Evolutionary conservation across 2,797 vertebrate species (phyloP), one percentile per base, ranked within the genome.

Genomic region (Epinephelus malabaricus): DNA sequence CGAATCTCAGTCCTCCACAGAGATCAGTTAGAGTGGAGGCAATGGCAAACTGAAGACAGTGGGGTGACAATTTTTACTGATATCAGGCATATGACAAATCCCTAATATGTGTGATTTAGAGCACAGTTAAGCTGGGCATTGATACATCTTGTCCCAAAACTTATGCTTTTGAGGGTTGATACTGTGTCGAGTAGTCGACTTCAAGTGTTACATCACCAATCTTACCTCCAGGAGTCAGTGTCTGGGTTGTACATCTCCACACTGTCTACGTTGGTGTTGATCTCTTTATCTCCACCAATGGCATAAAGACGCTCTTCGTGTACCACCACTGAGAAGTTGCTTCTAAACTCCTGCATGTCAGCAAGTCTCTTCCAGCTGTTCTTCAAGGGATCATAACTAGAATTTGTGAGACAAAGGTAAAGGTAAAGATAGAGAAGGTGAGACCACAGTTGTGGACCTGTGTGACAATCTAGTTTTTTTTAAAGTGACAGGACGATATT

Each of bases 281-380:
- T 89, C 69, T 95, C 89, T 51, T 82, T 91, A 81, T 96, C 96
- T 80, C 96, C 96, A 69, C 95, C 96, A 6, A 96, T 89, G 49
- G 95, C 95, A 14, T 92, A 95, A 47, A 96, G 90, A 0, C 17
- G 53, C 0, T 78, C 66, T n/a, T 81, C 73, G 2, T 81, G 79
- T 9, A 87, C 93, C 63, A 94, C 86, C 50, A 94, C 1, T 17
- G 89, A 86, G 63, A 96, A 95, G 87, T 95, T 96, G 77, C 95
- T 96, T 77, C 95, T 93, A 3, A 86, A 76, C 76, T 96, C 95
- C 45, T 86, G 91, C 95, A 96, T 94, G 84, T 96, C 94, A 3
- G 92, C 79, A 45, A 95, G 76, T 72, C 81, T 92, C 79, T 86
- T 87, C 96, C 96, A 96, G 34, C 14, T 82, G 79, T 89, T 83